Conservation (phyloP, 2,113 vertebrate species). For the Ptychochromis oligacanthus region DNA sequence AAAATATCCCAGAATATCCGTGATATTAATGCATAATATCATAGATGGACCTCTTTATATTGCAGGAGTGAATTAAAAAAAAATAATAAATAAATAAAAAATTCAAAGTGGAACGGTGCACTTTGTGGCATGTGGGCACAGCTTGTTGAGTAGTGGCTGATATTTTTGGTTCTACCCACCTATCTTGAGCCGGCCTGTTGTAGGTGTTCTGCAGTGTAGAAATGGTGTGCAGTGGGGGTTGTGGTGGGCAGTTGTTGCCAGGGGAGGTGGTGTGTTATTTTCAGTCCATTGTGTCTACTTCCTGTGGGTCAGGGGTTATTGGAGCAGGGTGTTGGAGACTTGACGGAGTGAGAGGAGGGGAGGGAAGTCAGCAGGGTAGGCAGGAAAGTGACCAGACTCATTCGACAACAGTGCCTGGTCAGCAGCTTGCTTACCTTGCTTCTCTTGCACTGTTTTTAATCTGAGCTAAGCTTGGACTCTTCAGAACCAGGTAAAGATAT, state of each 20-base stretch:
- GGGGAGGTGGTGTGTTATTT: constrained; percentile 87
- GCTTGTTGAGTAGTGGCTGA: constrained; percentile 31
- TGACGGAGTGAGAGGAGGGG: constrained; percentile 70
- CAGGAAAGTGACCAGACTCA: constrained; percentile 80
- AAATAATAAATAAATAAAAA: not conserved
- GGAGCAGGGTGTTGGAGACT: constrained; percentile 88
- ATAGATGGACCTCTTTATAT: not conserved
- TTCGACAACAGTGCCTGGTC: constrained; percentile 59
- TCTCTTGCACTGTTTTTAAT: constrained; percentile 10
- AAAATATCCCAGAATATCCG: not conserved
- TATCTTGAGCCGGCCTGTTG: constrained; percentile 36
- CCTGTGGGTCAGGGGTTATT: constrained; percentile 93
- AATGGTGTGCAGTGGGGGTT: constrained; percentile 48
- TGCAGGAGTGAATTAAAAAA: constrained; percentile 8
- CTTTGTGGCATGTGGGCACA: constrained; percentile 42
- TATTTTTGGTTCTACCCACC: constrained; percentile 64
- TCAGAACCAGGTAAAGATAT: constrained; percentile 66
- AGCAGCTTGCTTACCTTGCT: constrained; percentile 45
- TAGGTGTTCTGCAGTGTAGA: constrained; percentile 48
- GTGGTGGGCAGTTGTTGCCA: constrained; percentile 73
- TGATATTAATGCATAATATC: not conserved
- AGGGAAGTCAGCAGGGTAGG: constrained; percentile 71
- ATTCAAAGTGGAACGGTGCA: constrained; percentile 16
- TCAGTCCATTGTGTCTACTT: constrained; percentile 95
- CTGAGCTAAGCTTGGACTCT: constrained; percentile 51